Evolutionary conservation across 2,113 vertebrate genomes (phyloP), one percentile per base, ranked within the genome.

Genomic region (Pandion haliaetus): DNA sequence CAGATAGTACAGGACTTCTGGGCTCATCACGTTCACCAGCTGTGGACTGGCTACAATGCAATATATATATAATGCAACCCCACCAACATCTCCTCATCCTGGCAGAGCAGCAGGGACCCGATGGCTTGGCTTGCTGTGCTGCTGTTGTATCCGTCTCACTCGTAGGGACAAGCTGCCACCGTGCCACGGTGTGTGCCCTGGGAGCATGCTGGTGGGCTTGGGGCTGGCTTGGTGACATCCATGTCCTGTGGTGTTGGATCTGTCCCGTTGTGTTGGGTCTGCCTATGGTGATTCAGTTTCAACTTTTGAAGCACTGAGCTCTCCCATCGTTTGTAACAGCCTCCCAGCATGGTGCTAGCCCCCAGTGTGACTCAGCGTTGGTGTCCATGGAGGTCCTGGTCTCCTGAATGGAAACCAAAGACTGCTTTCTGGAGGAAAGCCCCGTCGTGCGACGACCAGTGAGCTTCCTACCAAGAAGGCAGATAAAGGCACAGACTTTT

Each of bases 101-200:
- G 42, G 12, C 7, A 66, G 36, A 34, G 45, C 6, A 2, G n/a
- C 29, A 67, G 54, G 61, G 29, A 47, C 8, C 17, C 1, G 3
- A 23, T 83, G 47, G 23, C 45, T 52, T 42, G 40, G 13, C 47
- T 65, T 3, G 0, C 45, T 26, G 16, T 62, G 82, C 47, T 66
- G 42, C 49, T 52, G 57, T 25, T 23, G n/a, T 7, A 44, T 50
- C 50, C 66, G 32, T 12, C 36, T 44, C 0, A 0, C 32, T 34
- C 3, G 8, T 5, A n/a, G 69, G 24, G 25, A 47, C 16, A 28
- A n/a, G 63, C 31, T 80, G 83, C 19, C n/a, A 29, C 26, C 0
- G 0, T 7, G 49, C n/a, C 5, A 1, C 20, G 49, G 36, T 15
- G 17, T 4, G 0, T 9, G 13, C n/a, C 31, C 52, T 21, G 25